These are phyloP conservation scores for Seriola aureovittata DNA, from an alignment of 2,113 vertebrate species.

Conservation along the genomic window DNA sequence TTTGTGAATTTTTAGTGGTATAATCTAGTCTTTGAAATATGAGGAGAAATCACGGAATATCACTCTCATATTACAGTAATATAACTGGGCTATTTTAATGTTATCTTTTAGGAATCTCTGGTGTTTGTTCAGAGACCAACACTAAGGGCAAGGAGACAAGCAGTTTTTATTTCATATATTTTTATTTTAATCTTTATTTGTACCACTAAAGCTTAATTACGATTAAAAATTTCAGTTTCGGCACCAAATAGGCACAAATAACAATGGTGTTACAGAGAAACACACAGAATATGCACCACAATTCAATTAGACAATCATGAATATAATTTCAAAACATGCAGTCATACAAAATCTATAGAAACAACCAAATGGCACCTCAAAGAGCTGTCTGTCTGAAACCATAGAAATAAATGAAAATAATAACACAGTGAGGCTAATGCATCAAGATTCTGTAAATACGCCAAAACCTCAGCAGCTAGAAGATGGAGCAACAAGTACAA, in stretches of 20 bases:
- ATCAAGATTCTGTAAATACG: too few species aligned
- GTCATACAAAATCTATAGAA: background rate
- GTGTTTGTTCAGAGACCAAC: too few species aligned
- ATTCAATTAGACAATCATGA: background rate
- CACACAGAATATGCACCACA: too few species aligned
- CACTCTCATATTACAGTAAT: background rate
- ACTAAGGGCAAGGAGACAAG: too few species aligned
- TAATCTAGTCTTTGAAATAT: too few species aligned
- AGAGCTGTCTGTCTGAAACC: background rate
- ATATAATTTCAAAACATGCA: background rate
- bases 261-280: background rate
- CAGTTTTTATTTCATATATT: too few species aligned
- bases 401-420: background rate
- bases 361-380: background rate
- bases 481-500: too few species aligned
- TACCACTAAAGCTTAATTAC: too few species aligned
- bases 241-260: too few species aligned
- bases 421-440: background rate
- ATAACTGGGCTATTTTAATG: background rate
- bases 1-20: background rate
- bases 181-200: too few species aligned
- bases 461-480: too few species aligned
- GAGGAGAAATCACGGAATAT: background rate
- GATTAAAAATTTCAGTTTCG: too few species aligned
- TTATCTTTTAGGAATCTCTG: background rate